A percentile compares a stretch with the other conserved stretches of the same genome.
phyloP scores from a whole-genome alignment of 2,797 vertebrate genomes.

The Salmo trutta region DNA sequence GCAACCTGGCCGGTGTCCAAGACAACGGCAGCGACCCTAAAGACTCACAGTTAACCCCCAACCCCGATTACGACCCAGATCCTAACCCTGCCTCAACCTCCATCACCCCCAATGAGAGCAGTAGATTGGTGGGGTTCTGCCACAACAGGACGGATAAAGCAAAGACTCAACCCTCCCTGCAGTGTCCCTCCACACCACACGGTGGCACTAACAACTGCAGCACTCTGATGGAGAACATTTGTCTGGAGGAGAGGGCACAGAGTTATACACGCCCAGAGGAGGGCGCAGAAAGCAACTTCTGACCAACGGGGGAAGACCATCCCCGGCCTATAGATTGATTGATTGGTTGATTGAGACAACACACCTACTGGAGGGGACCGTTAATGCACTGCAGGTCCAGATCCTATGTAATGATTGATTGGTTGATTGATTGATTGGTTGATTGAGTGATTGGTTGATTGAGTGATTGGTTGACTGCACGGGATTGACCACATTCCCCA shows the following conservation, averaged over 20 bases:
- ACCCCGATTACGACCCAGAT: constrained; percentile 1
- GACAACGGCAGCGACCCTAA: constrained; percentile 43
- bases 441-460: no score
- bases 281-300: constrained; percentile 74
- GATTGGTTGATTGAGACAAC: no score
- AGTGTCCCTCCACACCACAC: constrained; percentile 57
- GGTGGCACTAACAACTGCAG: constrained; percentile 28
- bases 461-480: no score
- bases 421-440: no score
- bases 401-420: no score
- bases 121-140: constrained; percentile 71
- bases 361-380: no score
- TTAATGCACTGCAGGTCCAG: no score
- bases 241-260: constrained; percentile 66
- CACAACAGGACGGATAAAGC: constrained; percentile 61
- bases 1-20: constrained; percentile 45
- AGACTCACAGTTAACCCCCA: constrained; percentile 32
- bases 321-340: no score
- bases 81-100: background rate
- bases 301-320: constrained; percentile 34
- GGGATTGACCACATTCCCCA: no score
- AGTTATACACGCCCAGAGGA: constrained; percentile 52
- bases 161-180: constrained; percentile 28
- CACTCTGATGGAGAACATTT: constrained; percentile 58
- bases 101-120: constrained; percentile 65